Evolutionary conservation across 2,888 invertebrate species (phyloP).

Genomic region (Coelopa pilipes): DNA sequence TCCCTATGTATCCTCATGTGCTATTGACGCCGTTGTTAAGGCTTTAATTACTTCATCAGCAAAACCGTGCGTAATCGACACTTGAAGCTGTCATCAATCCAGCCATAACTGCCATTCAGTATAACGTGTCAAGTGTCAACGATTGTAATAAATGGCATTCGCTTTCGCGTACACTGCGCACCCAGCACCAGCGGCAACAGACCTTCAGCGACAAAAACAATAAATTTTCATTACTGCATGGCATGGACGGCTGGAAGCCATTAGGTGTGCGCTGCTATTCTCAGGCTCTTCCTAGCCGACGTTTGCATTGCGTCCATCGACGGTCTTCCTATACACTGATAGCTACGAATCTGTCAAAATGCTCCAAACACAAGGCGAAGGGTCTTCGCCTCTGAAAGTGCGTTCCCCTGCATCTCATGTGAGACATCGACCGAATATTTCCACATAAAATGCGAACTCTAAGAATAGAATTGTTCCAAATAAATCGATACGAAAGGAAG

Average conservation of each 20-base stretch:
- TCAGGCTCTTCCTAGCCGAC: not conserved
- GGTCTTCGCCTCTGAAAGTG: too few relatives aligned
- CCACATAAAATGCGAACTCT: too few relatives aligned
- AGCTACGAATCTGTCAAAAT: too few relatives aligned
- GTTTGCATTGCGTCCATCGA: too few relatives aligned
- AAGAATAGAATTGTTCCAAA: too few relatives aligned
- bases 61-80: slow-evolving; percentile 2
- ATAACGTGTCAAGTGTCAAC: slow-evolving; percentile 11
- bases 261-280: not conserved
- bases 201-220: not conserved
- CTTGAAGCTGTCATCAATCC: slow-evolving; percentile 12
- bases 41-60: slow-evolving; percentile 22
- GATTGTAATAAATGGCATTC: slow-evolving; percentile 6
- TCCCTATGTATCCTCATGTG: not conserved
- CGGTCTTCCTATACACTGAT: too few relatives aligned
- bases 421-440: too few relatives aligned
- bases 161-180: not conserved
- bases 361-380: too few relatives aligned
- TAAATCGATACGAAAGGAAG: too few relatives aligned
- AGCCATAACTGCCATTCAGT: slow-evolving; percentile 18
- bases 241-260: not conserved
- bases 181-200: not conserved
- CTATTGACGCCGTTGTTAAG: not conserved
- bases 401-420: too few relatives aligned
- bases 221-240: slow-evolving; percentile 3